These are phyloP conservation scores for Troglohyphantes excavatus DNA, from an alignment of 2,888 invertebrate genomes.

Conservation along the genomic window DNA sequence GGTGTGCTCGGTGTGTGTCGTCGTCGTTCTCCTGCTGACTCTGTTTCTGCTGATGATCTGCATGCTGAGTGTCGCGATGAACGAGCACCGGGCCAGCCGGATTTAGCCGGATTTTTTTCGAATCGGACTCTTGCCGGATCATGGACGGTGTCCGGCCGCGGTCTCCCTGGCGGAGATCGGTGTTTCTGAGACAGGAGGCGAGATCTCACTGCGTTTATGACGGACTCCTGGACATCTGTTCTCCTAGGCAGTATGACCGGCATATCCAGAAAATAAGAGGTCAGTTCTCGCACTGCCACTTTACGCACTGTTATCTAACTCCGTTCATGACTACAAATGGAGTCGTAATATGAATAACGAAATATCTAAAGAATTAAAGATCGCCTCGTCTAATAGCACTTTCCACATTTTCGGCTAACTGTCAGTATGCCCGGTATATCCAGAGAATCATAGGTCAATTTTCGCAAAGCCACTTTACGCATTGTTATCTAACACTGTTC, in stretches of 20 bases:
- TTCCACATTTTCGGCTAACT: too few relatives aligned
- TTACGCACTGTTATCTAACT: not conserved
- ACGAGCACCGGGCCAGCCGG: constrained; percentile 55
- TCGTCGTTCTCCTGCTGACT: constrained; percentile 70
- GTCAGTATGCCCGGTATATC: constrained; percentile 75
- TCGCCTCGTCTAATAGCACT: too few relatives aligned
- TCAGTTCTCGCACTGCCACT: constrained; percentile 42
- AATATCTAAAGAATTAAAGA: too few relatives aligned
- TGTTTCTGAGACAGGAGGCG: constrained; percentile 61
- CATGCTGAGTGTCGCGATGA: constrained; percentile 68
- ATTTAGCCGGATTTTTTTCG: not conserved
- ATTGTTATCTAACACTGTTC: too few relatives aligned
- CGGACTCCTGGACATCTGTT: constrained; percentile 64
- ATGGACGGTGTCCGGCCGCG: constrained; percentile 56
- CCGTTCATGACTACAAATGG: too few relatives aligned
- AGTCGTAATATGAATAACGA: too few relatives aligned
- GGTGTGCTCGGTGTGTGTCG: constrained; percentile 74
- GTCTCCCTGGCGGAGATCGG: constrained; percentile 67
- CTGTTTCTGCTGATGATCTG: constrained; percentile 73
- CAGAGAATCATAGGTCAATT: constrained; percentile 67
- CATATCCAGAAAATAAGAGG: constrained; percentile 69
- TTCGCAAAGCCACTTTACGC: not conserved
- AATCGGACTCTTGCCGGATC: not conserved
- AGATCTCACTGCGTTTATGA: constrained; percentile 32
- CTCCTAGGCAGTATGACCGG: constrained; percentile 69